phyloP scores from a whole-genome alignment of 1,140 invertebrate genomes.

The Sitodiplosis mosellana region DNA sequence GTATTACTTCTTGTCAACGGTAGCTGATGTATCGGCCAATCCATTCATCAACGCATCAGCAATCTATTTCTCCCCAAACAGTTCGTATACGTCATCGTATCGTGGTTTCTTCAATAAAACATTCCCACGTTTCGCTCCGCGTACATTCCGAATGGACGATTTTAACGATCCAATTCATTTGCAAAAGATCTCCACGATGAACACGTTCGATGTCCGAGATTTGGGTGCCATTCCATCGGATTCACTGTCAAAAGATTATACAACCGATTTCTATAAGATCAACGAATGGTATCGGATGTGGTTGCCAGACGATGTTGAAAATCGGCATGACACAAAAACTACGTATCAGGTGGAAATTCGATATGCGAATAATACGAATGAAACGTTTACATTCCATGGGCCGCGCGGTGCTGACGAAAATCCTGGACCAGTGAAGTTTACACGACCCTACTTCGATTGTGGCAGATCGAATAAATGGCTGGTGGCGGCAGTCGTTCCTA shows the following conservation, averaged over 20 bases:
- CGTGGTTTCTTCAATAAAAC: slow-evolving; percentile 94
- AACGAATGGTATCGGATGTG: slow-evolving; percentile 86
- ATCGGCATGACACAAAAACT: slow-evolving; percentile 82
- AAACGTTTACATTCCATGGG: slow-evolving; percentile 85
- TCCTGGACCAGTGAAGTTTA: slow-evolving; percentile 84
- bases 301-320: slow-evolving; percentile 68
- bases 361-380: slow-evolving; percentile 90
- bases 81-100: slow-evolving; percentile 87
- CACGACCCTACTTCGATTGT: slow-evolving; percentile 91
- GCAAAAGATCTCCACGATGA: slow-evolving; percentile 77
- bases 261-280: slow-evolving; percentile 71
- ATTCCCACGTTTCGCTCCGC: slow-evolving; percentile 82
- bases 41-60: slow-evolving; percentile 82
- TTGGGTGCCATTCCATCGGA: slow-evolving; percentile 59
- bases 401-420: slow-evolving; percentile 76
- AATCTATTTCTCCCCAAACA: slow-evolving; percentile 87
- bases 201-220: slow-evolving; percentile 69
- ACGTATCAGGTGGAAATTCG: slow-evolving; percentile 79
- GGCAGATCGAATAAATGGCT: slow-evolving; percentile 90
- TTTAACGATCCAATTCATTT: slow-evolving; percentile 88
- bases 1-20: slow-evolving; percentile 91
- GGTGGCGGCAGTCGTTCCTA: slow-evolving; percentile 78
- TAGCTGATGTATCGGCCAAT: slow-evolving; percentile 88
- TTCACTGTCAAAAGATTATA: slow-evolving; percentile 70
- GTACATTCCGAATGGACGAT: slow-evolving; percentile 79